Evolutionary conservation across 2,797 vertebrate genomes (phyloP), one percentile per base, ranked within the genome.

Genomic region (Macropus fuliginosus): DNA sequence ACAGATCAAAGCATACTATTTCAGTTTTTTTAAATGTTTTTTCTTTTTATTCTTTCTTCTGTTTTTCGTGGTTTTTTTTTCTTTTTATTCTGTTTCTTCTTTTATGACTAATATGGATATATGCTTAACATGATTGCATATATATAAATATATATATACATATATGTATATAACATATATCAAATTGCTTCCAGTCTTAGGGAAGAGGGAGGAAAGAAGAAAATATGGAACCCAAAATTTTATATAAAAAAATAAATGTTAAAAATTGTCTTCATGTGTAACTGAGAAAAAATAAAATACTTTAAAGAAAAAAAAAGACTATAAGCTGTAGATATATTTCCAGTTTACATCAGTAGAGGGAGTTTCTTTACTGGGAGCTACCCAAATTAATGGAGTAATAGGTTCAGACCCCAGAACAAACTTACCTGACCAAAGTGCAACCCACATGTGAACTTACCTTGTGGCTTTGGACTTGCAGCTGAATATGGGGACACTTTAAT

Each of bases 381-480:
- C 21, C n/a, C 24, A 46, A 9, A 27, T 87, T 87, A 46, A 87
- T 50, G 21, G 9, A 87, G 6, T 87, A 27, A 87, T 46, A 87
- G 21, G 2, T 46, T 81, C 66, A 46, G 18, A 46, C 0, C 66
- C 6, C 66, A 40, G 24, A 66, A 92, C 46, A 12, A 81, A 95
- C 89, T 40, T 27, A 29, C 11, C 59, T 52, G 4, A 28, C 31
- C 46, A 3, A 0, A 93, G 4, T 3, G 12, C 92, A 91, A 62
- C 29, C 62, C 28, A 29, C 56, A n/a, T 1, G 10, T 3, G 29
- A 28, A 34, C 95, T 56, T 97, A 99, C 99, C 98, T 99, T 98
- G 98, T 98, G 99, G 99, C 98, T 99, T 99, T 98, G 98, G 98
- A 94, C 74, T 98, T 95, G 98, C 96, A 98, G 98, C 96, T 97